A percentile compares a stretch with the other conserved stretches of the same genome.
phyloP scores from a whole-genome alignment of 2,113 vertebrate species.

The Tor tambroides region DNA sequence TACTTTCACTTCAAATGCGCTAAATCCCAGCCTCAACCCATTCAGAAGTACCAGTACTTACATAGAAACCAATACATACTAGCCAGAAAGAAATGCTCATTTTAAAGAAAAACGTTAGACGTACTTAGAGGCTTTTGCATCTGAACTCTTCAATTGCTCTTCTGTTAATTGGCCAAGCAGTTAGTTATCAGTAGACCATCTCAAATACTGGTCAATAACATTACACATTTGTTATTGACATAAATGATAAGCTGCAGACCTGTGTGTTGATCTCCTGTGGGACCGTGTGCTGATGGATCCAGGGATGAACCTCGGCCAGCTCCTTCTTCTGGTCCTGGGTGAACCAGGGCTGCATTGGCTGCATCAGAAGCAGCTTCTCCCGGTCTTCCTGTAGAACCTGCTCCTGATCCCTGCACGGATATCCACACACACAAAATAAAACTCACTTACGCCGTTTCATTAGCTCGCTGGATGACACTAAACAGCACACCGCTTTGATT shows the following conservation, averaged over 20 bases:
- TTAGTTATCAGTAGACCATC: background rate
- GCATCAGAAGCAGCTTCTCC: constrained; percentile 80
- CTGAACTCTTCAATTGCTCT: too few relatives aligned
- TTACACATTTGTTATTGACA: background rate
- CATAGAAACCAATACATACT: too few relatives aligned
- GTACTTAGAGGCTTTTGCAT: too few relatives aligned
- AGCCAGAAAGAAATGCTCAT: too few relatives aligned
- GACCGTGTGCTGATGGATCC: constrained; percentile 77
- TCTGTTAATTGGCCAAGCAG: background rate
- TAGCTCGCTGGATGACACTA: background rate
- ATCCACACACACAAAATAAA: constrained; percentile 30
- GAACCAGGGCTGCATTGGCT: constrained; percentile 83
- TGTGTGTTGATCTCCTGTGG: constrained; percentile 78
- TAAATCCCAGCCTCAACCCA: too few relatives aligned
- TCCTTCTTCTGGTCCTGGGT: constrained; percentile 81
- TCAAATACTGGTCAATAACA: background rate
- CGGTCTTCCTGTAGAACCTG: constrained; percentile 83
- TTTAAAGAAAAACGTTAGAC: too few relatives aligned
- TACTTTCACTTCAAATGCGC: too few relatives aligned
- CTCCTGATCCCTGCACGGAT: constrained; percentile 74
- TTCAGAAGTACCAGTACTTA: too few relatives aligned
- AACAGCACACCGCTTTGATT: background rate
- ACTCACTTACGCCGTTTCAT: background rate
- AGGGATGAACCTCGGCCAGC: constrained; percentile 80
- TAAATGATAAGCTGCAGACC: constrained; percentile 64